Conservation (phyloP, 2,888 invertebrate genomes). For the Amblyjoppa proteus region DNA sequence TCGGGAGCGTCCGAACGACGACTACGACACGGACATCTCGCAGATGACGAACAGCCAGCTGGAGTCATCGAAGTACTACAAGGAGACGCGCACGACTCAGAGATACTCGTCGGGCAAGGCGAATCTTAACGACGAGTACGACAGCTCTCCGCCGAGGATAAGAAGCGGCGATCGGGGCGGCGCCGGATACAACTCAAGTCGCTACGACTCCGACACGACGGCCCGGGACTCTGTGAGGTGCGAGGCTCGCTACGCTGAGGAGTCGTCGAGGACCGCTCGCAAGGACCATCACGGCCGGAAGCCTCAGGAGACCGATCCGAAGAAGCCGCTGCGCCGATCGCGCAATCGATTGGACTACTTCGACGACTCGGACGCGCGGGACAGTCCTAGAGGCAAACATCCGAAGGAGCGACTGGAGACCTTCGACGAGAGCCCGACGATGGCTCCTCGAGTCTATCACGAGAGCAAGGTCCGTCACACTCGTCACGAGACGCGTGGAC, state of each 20-base stretch:
- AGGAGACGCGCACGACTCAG: slow-evolving; percentile 79
- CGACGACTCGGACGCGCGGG: slow-evolving; percentile 81
- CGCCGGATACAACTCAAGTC: slow-evolving; percentile 79
- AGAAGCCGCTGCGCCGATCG: slow-evolving; percentile 79
- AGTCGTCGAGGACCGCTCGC: slow-evolving; percentile 71
- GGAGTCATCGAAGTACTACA: slow-evolving; percentile 80
- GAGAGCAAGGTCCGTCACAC: slow-evolving; percentile 83
- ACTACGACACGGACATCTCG: slow-evolving; percentile 83
- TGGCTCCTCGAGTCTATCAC: slow-evolving; percentile 77
- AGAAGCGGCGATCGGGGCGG: slow-evolving; percentile 73
- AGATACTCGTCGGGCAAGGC: slow-evolving; percentile 77
- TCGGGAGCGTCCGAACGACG: slow-evolving; percentile 80
- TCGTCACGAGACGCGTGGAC: slow-evolving; percentile 85
- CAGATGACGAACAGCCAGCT: slow-evolving; percentile 82
- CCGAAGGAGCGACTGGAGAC: slow-evolving; percentile 74
- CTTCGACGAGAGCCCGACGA: slow-evolving; percentile 79
- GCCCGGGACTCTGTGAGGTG: slow-evolving; percentile 80
- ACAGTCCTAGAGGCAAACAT: slow-evolving; percentile 74
- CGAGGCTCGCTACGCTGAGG: slow-evolving; percentile 77
- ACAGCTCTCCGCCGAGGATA: slow-evolving; percentile 81
- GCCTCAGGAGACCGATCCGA: slow-evolving; percentile 76
- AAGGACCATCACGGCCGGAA: slow-evolving; percentile 74
- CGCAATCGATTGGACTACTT: slow-evolving; percentile 80
- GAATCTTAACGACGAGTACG: slow-evolving; percentile 80
- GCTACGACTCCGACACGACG: slow-evolving; percentile 83